Evolutionary conservation across 1,140 invertebrate species (phyloP).

Genomic region (Melanaphis sacchari): DNA sequence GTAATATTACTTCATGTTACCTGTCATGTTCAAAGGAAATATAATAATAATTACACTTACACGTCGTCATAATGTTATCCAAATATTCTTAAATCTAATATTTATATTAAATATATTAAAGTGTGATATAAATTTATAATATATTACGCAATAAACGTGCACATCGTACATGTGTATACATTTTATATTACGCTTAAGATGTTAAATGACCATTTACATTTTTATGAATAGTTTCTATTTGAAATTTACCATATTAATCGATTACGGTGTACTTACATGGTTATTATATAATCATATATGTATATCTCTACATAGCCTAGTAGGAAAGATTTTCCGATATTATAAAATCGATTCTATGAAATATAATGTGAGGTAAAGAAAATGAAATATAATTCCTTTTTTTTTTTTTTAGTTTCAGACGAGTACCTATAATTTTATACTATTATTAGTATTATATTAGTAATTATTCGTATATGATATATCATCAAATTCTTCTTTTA

Average conservation of each 20-base stretch:
- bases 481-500: too few relatives aligned
- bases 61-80: not conserved
- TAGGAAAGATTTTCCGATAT: not conserved
- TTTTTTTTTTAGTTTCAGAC: too few relatives aligned
- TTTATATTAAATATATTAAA: not conserved
- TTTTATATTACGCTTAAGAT: not conserved
- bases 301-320: not conserved
- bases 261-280: not conserved
- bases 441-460: too few relatives aligned
- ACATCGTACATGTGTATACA: not conserved
- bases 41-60: not conserved
- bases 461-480: too few relatives aligned
- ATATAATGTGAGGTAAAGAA: not conserved
- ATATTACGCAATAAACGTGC: not conserved
- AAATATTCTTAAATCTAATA: not conserved
- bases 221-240: not conserved
- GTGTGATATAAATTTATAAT: not conserved
- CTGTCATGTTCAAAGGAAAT: not conserved
- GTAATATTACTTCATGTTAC: not conserved
- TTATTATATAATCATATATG: not conserved
- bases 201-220: not conserved
- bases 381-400: too few relatives aligned
- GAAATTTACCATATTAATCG: not conserved
- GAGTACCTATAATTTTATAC: too few relatives aligned
- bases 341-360: not conserved